phyloP scores from a whole-genome alignment of 2,113 vertebrate genomes.

The Uropsilus gracilis region DNA sequence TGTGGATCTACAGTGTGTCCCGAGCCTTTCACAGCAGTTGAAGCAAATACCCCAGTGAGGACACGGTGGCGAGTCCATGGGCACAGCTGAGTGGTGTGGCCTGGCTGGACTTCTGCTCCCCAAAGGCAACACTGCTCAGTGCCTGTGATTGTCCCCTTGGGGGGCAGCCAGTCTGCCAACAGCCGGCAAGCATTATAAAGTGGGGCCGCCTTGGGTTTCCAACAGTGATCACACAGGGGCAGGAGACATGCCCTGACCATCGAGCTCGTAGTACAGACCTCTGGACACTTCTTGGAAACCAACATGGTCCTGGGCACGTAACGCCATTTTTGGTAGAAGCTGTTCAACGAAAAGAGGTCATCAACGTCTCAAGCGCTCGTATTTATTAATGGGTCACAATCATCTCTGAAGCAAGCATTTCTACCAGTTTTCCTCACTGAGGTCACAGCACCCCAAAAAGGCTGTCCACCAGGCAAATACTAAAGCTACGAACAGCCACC shows the following conservation, averaged over 20 bases:
- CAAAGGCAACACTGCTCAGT: neutral
- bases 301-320: neutral
- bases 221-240: neutral
- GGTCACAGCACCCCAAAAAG: neutral
- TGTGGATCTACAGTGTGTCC: neutral
- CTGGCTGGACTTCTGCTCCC: neutral
- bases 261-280: neutral
- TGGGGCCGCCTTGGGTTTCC: neutral
- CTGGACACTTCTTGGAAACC: neutral
- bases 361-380: neutral
- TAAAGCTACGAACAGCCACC: neutral
- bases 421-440: neutral
- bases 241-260: neutral
- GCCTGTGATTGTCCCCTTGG: neutral
- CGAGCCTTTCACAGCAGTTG: neutral
- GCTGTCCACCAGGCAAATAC: neutral
- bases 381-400: neutral
- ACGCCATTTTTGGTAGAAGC: neutral
- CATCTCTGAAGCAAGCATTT: neutral
- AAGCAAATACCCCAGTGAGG: neutral
- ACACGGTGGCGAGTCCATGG: neutral
- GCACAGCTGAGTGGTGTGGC: neutral
- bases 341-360: neutral
- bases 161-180: neutral
- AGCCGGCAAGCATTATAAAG: neutral